Evolutionary conservation across 2,797 vertebrate species (phyloP), one percentile per base, ranked within the genome.

Genomic region (Lemur catta): DNA sequence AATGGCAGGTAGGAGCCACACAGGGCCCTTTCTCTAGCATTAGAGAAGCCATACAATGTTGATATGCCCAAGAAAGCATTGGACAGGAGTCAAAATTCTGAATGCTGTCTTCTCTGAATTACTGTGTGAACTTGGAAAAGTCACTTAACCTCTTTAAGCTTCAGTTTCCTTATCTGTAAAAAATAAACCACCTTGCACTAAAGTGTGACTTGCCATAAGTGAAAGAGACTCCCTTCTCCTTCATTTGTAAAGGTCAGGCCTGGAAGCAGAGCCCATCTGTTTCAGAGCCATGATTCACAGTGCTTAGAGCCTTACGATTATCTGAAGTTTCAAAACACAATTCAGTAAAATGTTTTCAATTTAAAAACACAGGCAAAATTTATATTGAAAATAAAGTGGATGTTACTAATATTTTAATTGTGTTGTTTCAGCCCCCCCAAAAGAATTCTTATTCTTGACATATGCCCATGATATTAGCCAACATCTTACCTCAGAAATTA

Each of bases 141-240:
- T 93, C 96, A 87, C 89, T 91, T 93, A 94, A 92, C 80, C 89
- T 95, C 91, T 67, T 69, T 20, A 65, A 84, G 63, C 92, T 97
- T 96, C 84, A 38, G 5, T 93, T 94, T 96, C 94, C 55, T 65
- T 92, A 81, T 82, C 84, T 93, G 43, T 84, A 80, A 95, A 94
- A 93, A 90, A 92, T 65, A 88, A 78, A 92, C 43, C 41, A 7
- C n/a, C 33, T 5, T 71, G 89, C 35, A 88, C 50, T 81, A 84
- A 96, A 38, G 50, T 84, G 61, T 91, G 91, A 91, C 88, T 95
- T 57, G 38, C 48, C 67, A 30, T 52, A 86, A 76, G 20, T 81
- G 79, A 94, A 93, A 84, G 2, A 76, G 85, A 69, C 6, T 8
- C 28, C n/a, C 9, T 43, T 61, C 50, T 41, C 48, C 57, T 67